Evolutionary conservation across 2,797 vertebrate species (phyloP).

Genomic region (Emys orbicularis): DNA sequence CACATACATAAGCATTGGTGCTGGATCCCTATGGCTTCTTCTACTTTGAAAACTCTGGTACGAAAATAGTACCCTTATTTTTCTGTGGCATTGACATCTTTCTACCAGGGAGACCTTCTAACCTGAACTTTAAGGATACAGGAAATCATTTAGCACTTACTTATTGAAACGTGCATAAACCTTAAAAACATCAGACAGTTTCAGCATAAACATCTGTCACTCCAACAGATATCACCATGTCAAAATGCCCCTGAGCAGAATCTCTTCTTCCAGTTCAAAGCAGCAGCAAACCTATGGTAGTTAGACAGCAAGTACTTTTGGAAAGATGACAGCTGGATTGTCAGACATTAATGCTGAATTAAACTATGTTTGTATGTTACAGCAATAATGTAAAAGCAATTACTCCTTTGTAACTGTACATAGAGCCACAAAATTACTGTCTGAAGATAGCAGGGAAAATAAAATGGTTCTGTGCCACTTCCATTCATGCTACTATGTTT

Average conservation of each 20-base stretch:
- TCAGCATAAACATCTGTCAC: slow-evolving; percentile 69
- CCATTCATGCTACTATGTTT: slow-evolving; percentile 21
- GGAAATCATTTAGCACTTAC: slow-evolving; percentile 57
- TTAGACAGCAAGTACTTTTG: slow-evolving; percentile 72
- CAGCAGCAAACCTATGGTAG: slow-evolving; percentile 39
- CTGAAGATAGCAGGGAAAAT: slow-evolving; percentile 53
- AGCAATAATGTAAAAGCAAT: slow-evolving; percentile 70
- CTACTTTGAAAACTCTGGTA: neutral
- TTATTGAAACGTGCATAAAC: slow-evolving; percentile 54
- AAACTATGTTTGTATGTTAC: slow-evolving; percentile 66
- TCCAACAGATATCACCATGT: slow-evolving; percentile 65
- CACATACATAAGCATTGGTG: neutral
- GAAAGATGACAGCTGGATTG: slow-evolving; percentile 75
- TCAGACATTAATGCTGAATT: slow-evolving; percentile 72
- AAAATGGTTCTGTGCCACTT: neutral
- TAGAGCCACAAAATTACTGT: slow-evolving; percentile 47
- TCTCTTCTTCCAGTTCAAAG: slow-evolving; percentile 56
- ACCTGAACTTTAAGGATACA: slow-evolving; percentile 17
- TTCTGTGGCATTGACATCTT: neutral
- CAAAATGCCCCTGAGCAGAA: slow-evolving; percentile 71
- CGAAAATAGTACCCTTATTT: neutral
- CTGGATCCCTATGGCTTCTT: neutral
- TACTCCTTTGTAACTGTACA: slow-evolving; percentile 69
- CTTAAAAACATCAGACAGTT: slow-evolving; percentile 47
- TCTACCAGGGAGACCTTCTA: neutral